Evolutionary conservation across 2,797 vertebrate genomes (phyloP).

Genomic region (Sparus aurata): DNA sequence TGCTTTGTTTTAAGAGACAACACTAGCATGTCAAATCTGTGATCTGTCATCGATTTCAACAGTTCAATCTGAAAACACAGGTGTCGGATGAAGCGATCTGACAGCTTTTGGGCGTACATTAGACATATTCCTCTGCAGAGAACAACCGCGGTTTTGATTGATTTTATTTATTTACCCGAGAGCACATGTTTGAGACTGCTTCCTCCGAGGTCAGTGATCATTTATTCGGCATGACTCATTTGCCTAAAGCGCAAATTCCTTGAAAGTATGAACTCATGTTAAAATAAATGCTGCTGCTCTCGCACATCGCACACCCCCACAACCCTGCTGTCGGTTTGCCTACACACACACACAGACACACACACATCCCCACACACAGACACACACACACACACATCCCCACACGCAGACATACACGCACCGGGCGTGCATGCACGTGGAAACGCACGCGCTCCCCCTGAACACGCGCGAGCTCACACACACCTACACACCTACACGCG

Average conservation of each 20-base stretch:
- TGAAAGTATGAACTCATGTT: slow-evolving; percentile 73
- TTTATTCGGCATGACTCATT: slow-evolving; percentile 68
- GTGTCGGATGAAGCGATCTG: slow-evolving; percentile 16
- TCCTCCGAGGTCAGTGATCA: slow-evolving; percentile 59
- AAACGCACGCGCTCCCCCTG: not conserved
- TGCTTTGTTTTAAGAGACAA: not conserved
- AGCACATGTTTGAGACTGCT: slow-evolving; percentile 35
- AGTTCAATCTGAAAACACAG: slow-evolving; percentile 9
- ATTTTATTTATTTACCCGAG: slow-evolving; percentile 58
- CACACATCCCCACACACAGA: slow-evolving; percentile 19
- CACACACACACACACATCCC: slow-evolving; percentile 5
- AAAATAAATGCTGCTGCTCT: slow-evolving; percentile 53
- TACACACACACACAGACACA: slow-evolving; percentile 44
- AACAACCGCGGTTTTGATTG: slow-evolving; percentile 28
- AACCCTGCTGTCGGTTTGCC: slow-evolving; percentile 43
- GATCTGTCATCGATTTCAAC: slow-evolving; percentile 26
- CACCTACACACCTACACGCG: slow-evolving; percentile 69
- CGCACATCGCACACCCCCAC: slow-evolving; percentile 52
- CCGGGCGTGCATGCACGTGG: slow-evolving; percentile 30
- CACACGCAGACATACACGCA: slow-evolving; percentile 7
- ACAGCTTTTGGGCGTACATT: slow-evolving; percentile 42
- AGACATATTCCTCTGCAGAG: slow-evolving; percentile 6
- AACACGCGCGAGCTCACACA: slow-evolving; percentile 23
- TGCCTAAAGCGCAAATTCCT: slow-evolving; percentile 76
- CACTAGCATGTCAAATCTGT: not conserved